Percentiles rank a stretch among this genome's conserved stretches.
These are phyloP conservation scores for Xyrichtys novacula DNA, from an alignment of 2,797 vertebrate genomes.

Conservation along the genomic window DNA sequence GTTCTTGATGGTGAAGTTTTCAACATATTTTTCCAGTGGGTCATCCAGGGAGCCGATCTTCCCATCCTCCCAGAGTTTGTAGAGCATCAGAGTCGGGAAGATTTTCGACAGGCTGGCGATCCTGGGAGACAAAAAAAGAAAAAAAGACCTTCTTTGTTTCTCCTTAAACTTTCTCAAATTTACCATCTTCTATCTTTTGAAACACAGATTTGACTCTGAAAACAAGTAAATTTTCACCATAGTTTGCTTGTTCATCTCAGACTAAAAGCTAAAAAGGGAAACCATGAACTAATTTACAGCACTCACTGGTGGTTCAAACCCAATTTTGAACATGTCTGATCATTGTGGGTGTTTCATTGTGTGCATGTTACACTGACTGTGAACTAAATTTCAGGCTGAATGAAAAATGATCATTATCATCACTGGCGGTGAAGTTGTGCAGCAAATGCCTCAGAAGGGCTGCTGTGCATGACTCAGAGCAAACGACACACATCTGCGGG, in stretches of 20 bases:
- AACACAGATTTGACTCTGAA: too few species aligned
- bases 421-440: not conserved
- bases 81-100: constrained; percentile 95
- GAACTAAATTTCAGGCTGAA: not conserved
- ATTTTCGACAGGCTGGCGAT: constrained; percentile 96
- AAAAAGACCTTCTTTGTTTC: not conserved
- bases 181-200: too few species aligned
- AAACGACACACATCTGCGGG: not conserved
- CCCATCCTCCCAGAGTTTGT: constrained; percentile 95
- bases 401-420: not conserved
- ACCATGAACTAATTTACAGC: not conserved
- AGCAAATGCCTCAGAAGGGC: not conserved
- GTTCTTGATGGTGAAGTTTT: constrained; percentile 94
- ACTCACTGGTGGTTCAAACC: not conserved
- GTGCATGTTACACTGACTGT: not conserved
- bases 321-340: not conserved
- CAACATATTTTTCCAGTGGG: constrained; percentile 91
- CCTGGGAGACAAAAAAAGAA: constrained; percentile 80
- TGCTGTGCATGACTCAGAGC: constrained; percentile 2
- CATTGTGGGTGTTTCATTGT: not conserved
- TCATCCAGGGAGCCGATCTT: constrained; percentile 92
- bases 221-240: too few species aligned
- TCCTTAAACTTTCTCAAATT: too few species aligned
- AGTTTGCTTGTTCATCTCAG: too few species aligned
- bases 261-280: too few species aligned